A percentile compares a stretch with the other conserved stretches of the same genome.
These are phyloP conservation scores for Lottia scabra DNA, from an alignment of 2,888 invertebrate species.

Conservation along the genomic window DNA sequence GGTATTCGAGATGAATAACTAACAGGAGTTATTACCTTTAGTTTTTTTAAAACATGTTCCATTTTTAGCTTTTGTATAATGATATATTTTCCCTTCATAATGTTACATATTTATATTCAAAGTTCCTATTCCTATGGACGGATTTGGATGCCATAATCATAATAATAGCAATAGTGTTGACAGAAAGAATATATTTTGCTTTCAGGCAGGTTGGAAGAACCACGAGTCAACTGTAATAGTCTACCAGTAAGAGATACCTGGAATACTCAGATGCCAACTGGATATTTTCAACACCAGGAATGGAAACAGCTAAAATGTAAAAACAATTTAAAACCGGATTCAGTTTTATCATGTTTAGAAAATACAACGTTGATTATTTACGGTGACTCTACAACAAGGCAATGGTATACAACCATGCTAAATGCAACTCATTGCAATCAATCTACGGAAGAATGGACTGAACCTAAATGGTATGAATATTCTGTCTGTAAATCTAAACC, in stretches of 20 bases:
- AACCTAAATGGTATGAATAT: background rate
- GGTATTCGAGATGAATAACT: too few species aligned
- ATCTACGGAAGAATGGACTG: background rate
- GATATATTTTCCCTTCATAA: too few species aligned
- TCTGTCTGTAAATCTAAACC: background rate
- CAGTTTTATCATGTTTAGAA: background rate
- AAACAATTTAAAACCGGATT: background rate
- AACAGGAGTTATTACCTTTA: too few species aligned
- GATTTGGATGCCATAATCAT: too few species aligned
- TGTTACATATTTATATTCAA: too few species aligned
- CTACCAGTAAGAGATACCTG: background rate
- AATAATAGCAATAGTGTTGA: too few species aligned
- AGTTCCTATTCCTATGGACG: too few species aligned
- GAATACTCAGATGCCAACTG: background rate
- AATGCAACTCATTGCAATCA: background rate
- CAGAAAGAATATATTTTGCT: too few species aligned
- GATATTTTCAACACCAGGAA: background rate
- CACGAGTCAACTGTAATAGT: background rate
- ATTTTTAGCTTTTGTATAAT: too few species aligned
- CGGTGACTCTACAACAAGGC: background rate
- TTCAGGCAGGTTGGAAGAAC: too few species aligned
- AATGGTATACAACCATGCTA: background rate
- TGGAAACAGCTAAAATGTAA: slow-evolving; percentile 10
- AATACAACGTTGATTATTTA: background rate
- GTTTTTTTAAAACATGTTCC: too few species aligned